Base-by-base conservation (phyloP, 2,797 vertebrate species). In the Notolabrus celidotus region DNA sequence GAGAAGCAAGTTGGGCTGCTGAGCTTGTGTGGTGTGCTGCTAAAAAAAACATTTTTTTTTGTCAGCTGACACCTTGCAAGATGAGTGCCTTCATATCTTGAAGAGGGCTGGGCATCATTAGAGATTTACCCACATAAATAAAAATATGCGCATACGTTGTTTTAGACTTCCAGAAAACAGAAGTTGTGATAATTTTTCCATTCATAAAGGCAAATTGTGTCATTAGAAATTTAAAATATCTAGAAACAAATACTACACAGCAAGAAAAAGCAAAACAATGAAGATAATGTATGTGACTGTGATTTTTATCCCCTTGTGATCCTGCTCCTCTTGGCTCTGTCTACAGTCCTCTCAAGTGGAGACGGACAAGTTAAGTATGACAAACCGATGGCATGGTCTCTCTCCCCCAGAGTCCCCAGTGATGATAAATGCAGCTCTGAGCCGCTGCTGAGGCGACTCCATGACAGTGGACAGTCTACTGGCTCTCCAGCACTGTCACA, bases 371-470 rank as follows among this genome's bases (percentile, higher is more conserved):
- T 84, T 85, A 84, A 89, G 67, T 80, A 76, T 83, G 83, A 87
- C 82, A 88, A 89, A 90, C 88, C n/a, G 75, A 81, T 71, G 72
- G 80, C 81, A 67, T 43, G 72, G 67, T 79, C 79, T 74, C 78
- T 54, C 61, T 67, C 68, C 70, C 82, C 80, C 41, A 11, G 58
- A 62, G 69, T 74, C 79, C 56, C 71, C 66, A 62, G 65, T 82
- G 85, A 89, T 86, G 86, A 90, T 83, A 78, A 86, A 89, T 81
- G 80, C 63, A 78, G 79, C 80, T 69, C 79, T 70, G 82, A 87
- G 86, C 82, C 72, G 75, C 67, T 65, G 80, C 73, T 67, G 69
- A 74, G 75, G 78, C 53, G 45, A 85, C 75, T 71, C 79, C 87
- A 81, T 73, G 77, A 90, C 88, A 88, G 84, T 76, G 82, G 82